Base-by-base conservation (phyloP, 2,113 vertebrate genomes). In the Xiphias gladius region DNA sequence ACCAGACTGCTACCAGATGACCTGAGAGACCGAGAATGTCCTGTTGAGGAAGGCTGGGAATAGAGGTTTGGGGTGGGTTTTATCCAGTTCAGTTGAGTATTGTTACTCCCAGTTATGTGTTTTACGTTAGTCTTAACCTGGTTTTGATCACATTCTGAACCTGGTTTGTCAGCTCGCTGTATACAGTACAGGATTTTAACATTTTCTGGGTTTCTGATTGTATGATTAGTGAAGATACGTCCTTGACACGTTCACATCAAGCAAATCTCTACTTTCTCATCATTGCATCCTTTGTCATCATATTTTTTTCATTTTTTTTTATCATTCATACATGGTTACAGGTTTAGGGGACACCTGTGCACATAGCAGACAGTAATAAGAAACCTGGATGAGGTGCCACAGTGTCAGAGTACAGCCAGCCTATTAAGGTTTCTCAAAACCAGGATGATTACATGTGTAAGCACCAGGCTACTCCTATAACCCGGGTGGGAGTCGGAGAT, bases 121-220 rank as follows among this genome's bases (percentile, higher is more conserved):
- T 43, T 79, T n/a, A 41, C 16, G 2, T 26, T 28, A 19, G 37
- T 69, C 11, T 26, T n/a, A 54, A 39, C 10, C 13, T n/a, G 13
- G 2, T 63, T 54, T n/a, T 54, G 32, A 41, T 43, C 7, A 52
- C 39, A 17, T 43, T 63, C 43, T 4, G 64, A 20, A 32, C 26
- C 54, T 43, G 35, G 1, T 75, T 72, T 64, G 54, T 37, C 11
- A 59, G 43, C 61, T 52, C 54, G 26, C 22, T 82, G 37, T 55
- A 17, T 4, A 24, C 22, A 24, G 3, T 37, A 26, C 22, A 61
- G 35, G 7, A 61, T 46, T 48, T 8, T 58, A 43, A 58, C 26
- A 57, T 32, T 0, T 43, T 7, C 46, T n/a, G 48, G 39, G n/a
- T 55, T 55, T 55, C 11, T 24, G 54, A 24, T 13, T 55, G 54